phyloP scores from a whole-genome alignment of 2,888 invertebrate species.

The Cremastobaeus sp. region DNA sequence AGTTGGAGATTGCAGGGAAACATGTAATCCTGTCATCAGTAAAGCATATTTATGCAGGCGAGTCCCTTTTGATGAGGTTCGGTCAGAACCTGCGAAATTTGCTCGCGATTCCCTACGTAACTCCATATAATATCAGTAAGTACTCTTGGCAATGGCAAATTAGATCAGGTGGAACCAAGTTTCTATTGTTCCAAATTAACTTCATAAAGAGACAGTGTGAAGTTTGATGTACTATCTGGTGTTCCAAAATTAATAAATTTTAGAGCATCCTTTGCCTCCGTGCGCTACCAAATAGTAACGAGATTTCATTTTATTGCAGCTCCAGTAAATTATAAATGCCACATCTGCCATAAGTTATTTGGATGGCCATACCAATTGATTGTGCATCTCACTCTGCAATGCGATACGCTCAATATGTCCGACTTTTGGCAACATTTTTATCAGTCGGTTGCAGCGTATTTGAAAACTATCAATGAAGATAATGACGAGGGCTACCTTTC shows the following conservation, averaged over 20 bases:
- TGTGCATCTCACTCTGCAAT: conserved; percentile 23
- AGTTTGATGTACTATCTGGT: neutral
- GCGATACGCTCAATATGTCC: neutral
- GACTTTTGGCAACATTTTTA: conserved; percentile 12
- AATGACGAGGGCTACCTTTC: too few relatives aligned
- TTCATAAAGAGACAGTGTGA: neutral
- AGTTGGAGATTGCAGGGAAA: conserved; percentile 74
- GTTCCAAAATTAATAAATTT: neutral
- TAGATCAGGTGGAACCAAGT: too few relatives aligned
- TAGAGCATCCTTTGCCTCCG: too few relatives aligned
- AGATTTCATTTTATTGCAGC: conserved; percentile 3
- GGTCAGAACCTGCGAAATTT: conserved; percentile 85
- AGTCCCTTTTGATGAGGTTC: conserved; percentile 90
- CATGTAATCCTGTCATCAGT: conserved; percentile 78
- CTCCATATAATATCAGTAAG: conserved; percentile 85
- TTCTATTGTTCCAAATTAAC: neutral
- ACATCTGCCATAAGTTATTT: conserved; percentile 14
- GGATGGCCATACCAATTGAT: conserved; percentile 10
- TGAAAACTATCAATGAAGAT: neutral
- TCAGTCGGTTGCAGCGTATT: neutral
- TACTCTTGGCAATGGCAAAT: too few relatives aligned
- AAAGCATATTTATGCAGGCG: conserved; percentile 81
- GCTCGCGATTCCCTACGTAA: conserved; percentile 87
- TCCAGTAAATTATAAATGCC: conserved; percentile 10
- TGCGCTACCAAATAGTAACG: too few relatives aligned